Percentiles rank a stretch among this genome's conserved stretches.
Evolutionary conservation across 2,888 invertebrate genomes (phyloP).

Genomic region (Cephus pygmeus): DNA sequence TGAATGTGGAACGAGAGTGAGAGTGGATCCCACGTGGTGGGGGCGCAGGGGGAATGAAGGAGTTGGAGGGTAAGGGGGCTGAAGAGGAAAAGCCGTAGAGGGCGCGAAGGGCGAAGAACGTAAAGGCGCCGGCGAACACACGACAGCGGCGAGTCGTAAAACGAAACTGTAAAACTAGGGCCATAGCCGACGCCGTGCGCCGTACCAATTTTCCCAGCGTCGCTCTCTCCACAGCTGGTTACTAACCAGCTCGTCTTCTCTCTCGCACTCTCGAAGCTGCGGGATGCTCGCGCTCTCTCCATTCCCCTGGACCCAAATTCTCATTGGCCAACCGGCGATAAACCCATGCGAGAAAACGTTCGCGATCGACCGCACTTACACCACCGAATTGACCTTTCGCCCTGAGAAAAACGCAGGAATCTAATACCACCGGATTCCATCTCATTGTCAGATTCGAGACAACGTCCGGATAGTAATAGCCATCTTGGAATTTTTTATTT

Average conservation of each 20-base stretch:
- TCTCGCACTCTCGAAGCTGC: too few species aligned
- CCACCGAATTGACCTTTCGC: neutral
- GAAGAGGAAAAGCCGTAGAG: constrained; percentile 36
- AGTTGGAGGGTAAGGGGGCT: neutral
- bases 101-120: constrained; percentile 18
- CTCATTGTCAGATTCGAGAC: neutral
- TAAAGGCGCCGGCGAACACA: constrained; percentile 52
- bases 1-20: neutral
- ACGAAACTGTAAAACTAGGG: constrained; percentile 55
- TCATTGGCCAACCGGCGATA: constrained; percentile 19
- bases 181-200: constrained; percentile 13
- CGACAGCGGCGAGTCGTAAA: constrained; percentile 59
- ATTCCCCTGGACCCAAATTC: constrained; percentile 24
- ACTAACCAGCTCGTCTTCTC: constrained; percentile 29
- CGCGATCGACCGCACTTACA: constrained; percentile 21
- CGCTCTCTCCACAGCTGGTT: constrained; percentile 27
- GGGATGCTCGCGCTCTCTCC: constrained; percentile 27
- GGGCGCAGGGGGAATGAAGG: neutral
- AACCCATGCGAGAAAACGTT: constrained; percentile 10
- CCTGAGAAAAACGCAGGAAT: neutral
- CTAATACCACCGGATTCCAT: neutral
- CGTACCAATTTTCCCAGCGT: constrained; percentile 33
- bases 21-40: neutral
- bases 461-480: neutral
- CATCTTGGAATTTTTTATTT: neutral